phyloP scores from a whole-genome alignment of 2,888 invertebrate genomes.

The Microchrysa polita region DNA sequence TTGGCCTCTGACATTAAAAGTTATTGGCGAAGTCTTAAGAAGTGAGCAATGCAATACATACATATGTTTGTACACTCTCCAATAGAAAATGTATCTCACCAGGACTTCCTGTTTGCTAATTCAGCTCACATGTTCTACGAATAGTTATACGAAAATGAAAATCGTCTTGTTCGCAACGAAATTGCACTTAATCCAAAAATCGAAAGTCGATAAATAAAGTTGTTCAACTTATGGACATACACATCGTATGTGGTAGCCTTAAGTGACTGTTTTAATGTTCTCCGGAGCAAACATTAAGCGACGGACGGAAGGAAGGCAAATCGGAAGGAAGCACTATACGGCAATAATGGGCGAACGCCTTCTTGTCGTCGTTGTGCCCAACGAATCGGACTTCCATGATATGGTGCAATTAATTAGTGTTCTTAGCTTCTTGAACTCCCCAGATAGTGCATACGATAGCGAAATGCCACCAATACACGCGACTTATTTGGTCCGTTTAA shows the following conservation, averaged over 20 bases:
- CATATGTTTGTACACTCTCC: too few relatives aligned
- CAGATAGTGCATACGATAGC: conserved; percentile 5
- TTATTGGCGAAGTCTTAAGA: too few relatives aligned
- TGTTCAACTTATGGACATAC: neutral
- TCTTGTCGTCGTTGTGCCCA: neutral
- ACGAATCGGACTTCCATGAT: neutral
- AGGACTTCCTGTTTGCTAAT: neutral
- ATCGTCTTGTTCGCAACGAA: conserved; percentile 2
- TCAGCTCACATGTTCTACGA: neutral
- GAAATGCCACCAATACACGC: neutral
- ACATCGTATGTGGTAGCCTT: too few relatives aligned
- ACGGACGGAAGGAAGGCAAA: too few relatives aligned
- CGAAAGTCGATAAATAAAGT: conserved; percentile 27
- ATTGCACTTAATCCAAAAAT: conserved; percentile 23
- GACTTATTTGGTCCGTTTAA: neutral
- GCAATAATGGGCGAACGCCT: too few relatives aligned
- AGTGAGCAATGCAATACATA: too few relatives aligned
- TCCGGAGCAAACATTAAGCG: too few relatives aligned
- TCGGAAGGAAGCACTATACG: too few relatives aligned
- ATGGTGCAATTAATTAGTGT: conserved; percentile 28
- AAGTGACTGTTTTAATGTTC: too few relatives aligned
- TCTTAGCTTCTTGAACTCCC: conserved; percentile 9
- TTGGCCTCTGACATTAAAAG: too few relatives aligned
- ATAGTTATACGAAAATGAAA: conserved; percentile 14
- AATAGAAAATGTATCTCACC: neutral